phyloP scores from a whole-genome alignment of 2,113 vertebrate genomes.

The Natator depressus region DNA sequence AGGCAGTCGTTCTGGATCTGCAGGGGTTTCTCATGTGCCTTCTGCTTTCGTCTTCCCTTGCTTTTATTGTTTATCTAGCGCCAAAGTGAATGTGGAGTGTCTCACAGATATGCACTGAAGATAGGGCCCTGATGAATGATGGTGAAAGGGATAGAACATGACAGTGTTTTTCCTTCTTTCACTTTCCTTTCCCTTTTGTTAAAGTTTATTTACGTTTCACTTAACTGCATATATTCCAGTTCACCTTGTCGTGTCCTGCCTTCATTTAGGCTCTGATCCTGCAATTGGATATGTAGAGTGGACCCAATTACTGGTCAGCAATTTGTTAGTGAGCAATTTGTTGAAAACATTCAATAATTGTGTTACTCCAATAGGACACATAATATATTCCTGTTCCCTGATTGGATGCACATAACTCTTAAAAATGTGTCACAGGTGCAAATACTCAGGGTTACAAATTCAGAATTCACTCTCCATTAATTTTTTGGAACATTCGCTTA shows the following conservation, averaged over 20 bases:
- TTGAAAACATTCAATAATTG: background rate
- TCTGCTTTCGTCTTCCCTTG: background rate
- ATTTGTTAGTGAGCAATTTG: background rate
- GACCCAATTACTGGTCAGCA: accelerated
- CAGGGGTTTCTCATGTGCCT: slow-evolving; percentile 88
- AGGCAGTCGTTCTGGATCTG: slow-evolving; percentile 98
- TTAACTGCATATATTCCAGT: background rate
- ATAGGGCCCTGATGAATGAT: background rate
- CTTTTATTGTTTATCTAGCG: slow-evolving; percentile 10
- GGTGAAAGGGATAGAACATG: background rate
- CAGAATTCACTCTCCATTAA: background rate
- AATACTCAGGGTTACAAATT: background rate
- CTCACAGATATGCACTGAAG: background rate
- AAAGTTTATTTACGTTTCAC: background rate
- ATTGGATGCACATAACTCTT: background rate
- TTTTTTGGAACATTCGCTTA: background rate
- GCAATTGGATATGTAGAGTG: background rate
- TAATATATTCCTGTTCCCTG: background rate
- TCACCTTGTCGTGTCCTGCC: background rate
- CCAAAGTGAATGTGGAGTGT: background rate
- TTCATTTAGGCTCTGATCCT: slow-evolving; percentile 7
- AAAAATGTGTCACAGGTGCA: background rate
- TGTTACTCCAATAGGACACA: background rate
- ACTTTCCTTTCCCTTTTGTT: background rate
- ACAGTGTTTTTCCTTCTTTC: background rate